Evolutionary conservation across 2,888 invertebrate species (phyloP), one percentile per base, ranked within the genome.

Genomic region (Ennomos quercinarius): DNA sequence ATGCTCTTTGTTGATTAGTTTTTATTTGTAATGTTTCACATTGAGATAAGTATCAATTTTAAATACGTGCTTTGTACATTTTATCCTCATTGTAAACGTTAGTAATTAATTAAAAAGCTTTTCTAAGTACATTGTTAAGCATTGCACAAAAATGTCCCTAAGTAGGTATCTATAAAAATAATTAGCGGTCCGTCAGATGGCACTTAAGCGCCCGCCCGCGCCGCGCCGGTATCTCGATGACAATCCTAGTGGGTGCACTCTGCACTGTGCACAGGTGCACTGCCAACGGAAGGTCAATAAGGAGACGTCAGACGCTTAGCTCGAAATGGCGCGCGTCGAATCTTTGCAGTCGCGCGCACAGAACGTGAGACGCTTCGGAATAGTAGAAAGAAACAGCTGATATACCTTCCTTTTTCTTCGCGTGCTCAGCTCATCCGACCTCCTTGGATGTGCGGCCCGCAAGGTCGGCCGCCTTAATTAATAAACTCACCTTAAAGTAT

Each of bases 401-500:
- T 77, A 73, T 67, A 43, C 69, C 70, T 72, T 71, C 84, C 90
- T 80, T 66, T 72, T 89, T 83, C 63, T 82, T 70, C 87, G 74
- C 79, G 76, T 78, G 77, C 79, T 75, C 76, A 74, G 77, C 79
- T 74, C 76, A 74, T 76, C 83, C 90, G 89, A 89, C 89, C 91
- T 91, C 91, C 89, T 91, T 90, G 88, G 90, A 89, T 90, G 91
- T 83, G 87, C 91, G 87, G 87, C 89, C 83, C 85, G 89, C 91
- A 91, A 91, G 92, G 91, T 91, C 91, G 92, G 87, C 84, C 82
- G 90, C 88, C 87, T 91, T 92, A 92, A 92, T 92, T 92, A 92
- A 92, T 92, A 91, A 92, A 91, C 91, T 88, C 90, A 87, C 87
- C 88, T 90, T 91, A 88, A 91, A 91, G 89, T 90, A 91, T 92